Base-by-base conservation (phyloP, 2,797 vertebrate genomes). In the Phoxinus dragarum region DNA sequence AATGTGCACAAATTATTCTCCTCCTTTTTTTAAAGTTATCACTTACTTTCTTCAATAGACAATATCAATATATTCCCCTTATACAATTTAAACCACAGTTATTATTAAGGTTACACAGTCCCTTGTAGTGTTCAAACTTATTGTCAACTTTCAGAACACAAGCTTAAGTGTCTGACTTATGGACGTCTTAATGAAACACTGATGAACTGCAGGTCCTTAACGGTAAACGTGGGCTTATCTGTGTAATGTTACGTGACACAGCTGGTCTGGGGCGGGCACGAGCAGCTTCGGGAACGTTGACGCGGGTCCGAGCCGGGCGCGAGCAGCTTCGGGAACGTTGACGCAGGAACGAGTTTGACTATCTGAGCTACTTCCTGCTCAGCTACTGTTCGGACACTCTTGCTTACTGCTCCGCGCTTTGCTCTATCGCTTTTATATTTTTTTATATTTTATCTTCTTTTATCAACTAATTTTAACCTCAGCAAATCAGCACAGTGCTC, bases 161-260 rank as follows among this genome's bases (percentile, higher is more conserved):
- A 84, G 76, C 74, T 78, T 76, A 75, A 76, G 82, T 78, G 44
- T 84, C 82, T 84, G 82, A n/a, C 73, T 77, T 84, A 84, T 84
- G 82, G 73, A 78, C 61, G 31, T 84, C 42, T 84, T 84, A 54
- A 76, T 77, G 82, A 52, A 59, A 52, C 49, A 52, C 49, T 52
- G 76, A 79, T 79, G 47, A 71, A 72, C 44, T 82, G 34, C 21
- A 54, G 38, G 67, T 82, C 80, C 49, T 56, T 82, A 82, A 82
- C 21, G 31, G 17, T 78, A 81, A 81, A 72, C 49, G 40, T 27
- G n/a, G 68, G 68, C 68, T 82, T 82, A 82, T 73, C 81, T 82
- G 81, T 59, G 17, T 42, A 36, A n/a, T 38, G 47, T 73, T 82
- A 69, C 14, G 21, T 67, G 12, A 49, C 47, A 49, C 47, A 47